phyloP scores from a whole-genome alignment of 2,113 vertebrate species.

The Pelodiscus sinensis region DNA sequence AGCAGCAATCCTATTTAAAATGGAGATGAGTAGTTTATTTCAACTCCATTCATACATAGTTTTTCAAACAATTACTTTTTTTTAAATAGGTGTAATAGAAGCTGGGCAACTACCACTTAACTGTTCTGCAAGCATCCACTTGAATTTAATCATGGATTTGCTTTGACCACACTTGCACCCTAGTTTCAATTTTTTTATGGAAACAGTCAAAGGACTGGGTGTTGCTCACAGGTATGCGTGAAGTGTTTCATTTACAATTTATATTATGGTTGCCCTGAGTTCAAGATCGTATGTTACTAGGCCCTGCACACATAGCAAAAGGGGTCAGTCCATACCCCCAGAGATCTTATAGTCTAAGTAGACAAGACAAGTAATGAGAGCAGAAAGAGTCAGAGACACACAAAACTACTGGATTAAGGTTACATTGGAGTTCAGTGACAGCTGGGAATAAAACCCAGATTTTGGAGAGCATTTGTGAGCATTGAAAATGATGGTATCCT shows the following conservation, averaged over 20 bases:
- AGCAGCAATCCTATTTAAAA: not conserved
- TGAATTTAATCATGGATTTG: not conserved
- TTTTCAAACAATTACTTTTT: not conserved
- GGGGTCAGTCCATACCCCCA: not conserved
- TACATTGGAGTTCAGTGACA: not conserved
- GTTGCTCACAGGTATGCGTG: not conserved
- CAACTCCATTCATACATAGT: not conserved
- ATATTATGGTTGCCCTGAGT: not conserved
- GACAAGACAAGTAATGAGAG: fast-evolving
- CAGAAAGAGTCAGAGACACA: fast-evolving
- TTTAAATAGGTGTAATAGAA: not conserved
- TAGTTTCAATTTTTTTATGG: not conserved
- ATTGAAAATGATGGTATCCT: not conserved
- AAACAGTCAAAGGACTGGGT: fast-evolving
- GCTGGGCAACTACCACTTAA: not conserved
- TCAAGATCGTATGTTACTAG: not conserved
- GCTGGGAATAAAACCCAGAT: not conserved
- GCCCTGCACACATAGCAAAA: not conserved
- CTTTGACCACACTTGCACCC: not conserved
- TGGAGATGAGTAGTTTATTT: not conserved
- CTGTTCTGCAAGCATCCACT: not conserved
- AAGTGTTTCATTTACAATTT: not conserved
- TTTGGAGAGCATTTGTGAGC: not conserved
- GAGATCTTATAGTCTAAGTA: not conserved
- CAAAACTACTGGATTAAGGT: not conserved